These are phyloP conservation scores for Pollenia griseotomentosa DNA, from an alignment of 2,888 invertebrate species.

Conservation along the genomic window DNA sequence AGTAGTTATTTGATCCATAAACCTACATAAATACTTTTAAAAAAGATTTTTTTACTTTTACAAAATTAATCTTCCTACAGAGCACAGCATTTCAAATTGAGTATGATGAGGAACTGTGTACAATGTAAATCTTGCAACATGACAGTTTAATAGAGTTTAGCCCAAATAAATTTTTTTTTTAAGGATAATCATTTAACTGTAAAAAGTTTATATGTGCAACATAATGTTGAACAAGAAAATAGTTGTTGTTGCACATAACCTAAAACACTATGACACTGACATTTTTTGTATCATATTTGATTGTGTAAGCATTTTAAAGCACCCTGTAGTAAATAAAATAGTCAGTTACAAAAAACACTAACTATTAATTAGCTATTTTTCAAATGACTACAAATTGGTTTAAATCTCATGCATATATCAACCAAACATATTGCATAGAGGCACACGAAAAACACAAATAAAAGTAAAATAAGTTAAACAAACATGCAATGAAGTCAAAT, in stretches of 20 bases:
- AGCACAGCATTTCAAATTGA: no score
- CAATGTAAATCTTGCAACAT: constrained; percentile 13
- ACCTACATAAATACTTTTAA: no score
- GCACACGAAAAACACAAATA: no score
- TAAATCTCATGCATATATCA: no score
- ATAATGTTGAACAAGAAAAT: not conserved
- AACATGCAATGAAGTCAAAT: no score
- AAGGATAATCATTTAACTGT: constrained; percentile 16
- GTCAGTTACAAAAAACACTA: no score
- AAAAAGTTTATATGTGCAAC: constrained; percentile 25
- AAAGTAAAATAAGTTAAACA: no score
- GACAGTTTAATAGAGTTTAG: constrained; percentile 17
- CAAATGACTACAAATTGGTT: no score
- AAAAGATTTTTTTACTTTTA: not conserved
- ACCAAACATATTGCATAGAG: no score
- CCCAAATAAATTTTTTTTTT: constrained; percentile 2
- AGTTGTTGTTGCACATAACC: not conserved
- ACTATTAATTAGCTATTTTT: no score
- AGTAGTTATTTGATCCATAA: no score
- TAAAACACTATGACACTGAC: constrained; percentile 16
- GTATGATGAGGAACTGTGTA: not conserved
- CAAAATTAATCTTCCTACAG: not conserved
- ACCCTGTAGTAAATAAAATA: no score
- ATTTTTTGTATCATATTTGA: not conserved
- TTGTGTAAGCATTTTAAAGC: not conserved